These are phyloP conservation scores for Junco hyemalis DNA, from an alignment of 2,113 vertebrate genomes.

Conservation along the genomic window DNA sequence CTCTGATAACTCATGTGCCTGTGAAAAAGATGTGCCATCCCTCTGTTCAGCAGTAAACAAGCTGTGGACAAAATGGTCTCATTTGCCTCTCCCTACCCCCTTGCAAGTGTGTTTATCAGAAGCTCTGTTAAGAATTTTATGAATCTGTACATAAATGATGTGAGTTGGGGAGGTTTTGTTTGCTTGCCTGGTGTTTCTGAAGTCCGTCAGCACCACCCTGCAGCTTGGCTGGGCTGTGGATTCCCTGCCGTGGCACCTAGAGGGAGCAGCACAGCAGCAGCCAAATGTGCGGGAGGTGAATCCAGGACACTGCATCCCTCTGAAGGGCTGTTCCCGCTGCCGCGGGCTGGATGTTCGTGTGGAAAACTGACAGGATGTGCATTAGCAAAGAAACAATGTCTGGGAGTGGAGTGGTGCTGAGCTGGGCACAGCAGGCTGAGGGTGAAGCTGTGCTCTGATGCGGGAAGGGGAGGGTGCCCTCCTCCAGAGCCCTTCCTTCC, in stretches of 20 bases:
- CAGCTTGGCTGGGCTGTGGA: background rate
- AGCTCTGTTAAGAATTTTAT: background rate
- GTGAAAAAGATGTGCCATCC: background rate
- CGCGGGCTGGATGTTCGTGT: background rate
- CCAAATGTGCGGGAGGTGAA: background rate
- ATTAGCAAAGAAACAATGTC: background rate
- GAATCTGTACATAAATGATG: background rate
- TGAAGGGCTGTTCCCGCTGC: background rate
- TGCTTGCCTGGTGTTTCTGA: background rate
- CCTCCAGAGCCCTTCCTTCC: background rate
- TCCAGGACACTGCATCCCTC: background rate
- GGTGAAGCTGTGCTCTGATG: background rate
- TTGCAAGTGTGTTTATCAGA: background rate
- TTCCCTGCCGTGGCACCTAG: background rate
- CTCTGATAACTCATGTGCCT: background rate
- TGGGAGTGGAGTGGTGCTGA: background rate
- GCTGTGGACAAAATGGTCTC: background rate
- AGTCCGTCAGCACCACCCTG: background rate
- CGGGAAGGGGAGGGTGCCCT: background rate
- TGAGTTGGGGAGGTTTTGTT: background rate
- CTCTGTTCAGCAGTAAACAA: slow-evolving; percentile 7
- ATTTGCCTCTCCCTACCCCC: background rate
- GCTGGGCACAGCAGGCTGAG: background rate
- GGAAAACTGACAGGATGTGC: background rate
- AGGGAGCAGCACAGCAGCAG: background rate